These are phyloP conservation scores for Boulengeromyrus knoepffleri DNA, from an alignment of 2,113 vertebrate species.

Conservation along the genomic window DNA sequence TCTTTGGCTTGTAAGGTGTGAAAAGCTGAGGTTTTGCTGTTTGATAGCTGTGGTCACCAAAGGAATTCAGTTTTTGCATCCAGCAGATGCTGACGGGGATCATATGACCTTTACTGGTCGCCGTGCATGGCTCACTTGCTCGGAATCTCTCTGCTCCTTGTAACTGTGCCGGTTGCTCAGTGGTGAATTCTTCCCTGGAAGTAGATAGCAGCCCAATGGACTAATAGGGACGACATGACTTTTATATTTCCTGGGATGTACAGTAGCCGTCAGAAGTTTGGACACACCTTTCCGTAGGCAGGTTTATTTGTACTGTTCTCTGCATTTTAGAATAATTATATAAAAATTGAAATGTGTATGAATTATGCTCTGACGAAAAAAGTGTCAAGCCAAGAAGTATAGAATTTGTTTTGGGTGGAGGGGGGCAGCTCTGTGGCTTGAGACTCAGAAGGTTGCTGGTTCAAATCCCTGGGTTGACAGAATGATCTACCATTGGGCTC, in stretches of 20 bases:
- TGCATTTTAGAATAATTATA: neutral
- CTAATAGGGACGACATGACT: neutral
- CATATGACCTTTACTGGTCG: neutral
- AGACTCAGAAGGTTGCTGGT: neutral
- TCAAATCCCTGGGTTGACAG: neutral
- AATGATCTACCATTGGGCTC: neutral
- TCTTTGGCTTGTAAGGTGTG: neutral
- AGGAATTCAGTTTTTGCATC: neutral
- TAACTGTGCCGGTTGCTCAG: neutral
- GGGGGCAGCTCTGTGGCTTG: neutral
- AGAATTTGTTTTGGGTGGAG: neutral
- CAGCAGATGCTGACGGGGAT: neutral
- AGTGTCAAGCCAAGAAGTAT: neutral
- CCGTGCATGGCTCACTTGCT: neutral
- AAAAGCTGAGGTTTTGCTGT: neutral
- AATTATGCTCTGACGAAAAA: neutral
- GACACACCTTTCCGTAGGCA: neutral
- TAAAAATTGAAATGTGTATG: neutral
- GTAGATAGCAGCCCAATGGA: neutral
- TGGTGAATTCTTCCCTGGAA: neutral
- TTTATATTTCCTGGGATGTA: neutral
- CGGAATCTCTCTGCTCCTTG: neutral
- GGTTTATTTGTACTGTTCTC: neutral
- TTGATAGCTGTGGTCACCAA: neutral
- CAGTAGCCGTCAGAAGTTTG: neutral